Percentiles rank a stretch among this genome's conserved stretches.
phyloP scores from a whole-genome alignment of 2,113 vertebrate genomes.

The Bombycilla garrulus region DNA sequence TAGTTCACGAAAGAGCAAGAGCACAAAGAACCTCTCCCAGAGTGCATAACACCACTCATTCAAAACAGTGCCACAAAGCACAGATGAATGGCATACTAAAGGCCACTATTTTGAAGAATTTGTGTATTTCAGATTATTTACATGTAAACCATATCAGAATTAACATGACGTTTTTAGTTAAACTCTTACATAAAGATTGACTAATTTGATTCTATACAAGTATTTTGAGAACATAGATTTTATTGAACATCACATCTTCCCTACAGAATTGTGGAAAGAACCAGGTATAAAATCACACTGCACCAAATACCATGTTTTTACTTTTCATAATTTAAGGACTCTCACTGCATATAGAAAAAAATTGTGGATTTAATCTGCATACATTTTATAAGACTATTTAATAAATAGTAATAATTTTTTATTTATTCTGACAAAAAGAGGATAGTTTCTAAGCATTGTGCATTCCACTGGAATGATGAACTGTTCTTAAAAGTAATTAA shows the following conservation, averaged over 20 bases:
- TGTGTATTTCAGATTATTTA: not conserved
- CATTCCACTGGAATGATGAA: not conserved
- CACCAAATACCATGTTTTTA: not conserved
- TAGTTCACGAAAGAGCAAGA: not conserved
- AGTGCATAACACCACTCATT: not conserved
- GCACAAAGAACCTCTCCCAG: not conserved
- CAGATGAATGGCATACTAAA: not conserved
- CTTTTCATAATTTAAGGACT: not conserved
- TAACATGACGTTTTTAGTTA: not conserved
- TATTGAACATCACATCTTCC: not conserved
- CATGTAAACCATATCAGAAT: not conserved
- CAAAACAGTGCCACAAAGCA: not conserved
- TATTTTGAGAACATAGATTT: not conserved
- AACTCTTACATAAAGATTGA: not conserved
- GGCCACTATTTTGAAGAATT: not conserved
- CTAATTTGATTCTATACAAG: not conserved
- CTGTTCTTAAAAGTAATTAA: not conserved
- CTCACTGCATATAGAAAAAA: not conserved
- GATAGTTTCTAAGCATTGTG: not conserved
- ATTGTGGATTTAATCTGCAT: not conserved
- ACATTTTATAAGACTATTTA: not conserved
- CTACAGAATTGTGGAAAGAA: not conserved
- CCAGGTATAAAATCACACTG: not conserved
- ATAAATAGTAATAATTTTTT: not conserved
- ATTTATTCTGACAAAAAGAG: not conserved